Conservation (phyloP, 2,797 vertebrate genomes). For the Pristis pectinata region DNA sequence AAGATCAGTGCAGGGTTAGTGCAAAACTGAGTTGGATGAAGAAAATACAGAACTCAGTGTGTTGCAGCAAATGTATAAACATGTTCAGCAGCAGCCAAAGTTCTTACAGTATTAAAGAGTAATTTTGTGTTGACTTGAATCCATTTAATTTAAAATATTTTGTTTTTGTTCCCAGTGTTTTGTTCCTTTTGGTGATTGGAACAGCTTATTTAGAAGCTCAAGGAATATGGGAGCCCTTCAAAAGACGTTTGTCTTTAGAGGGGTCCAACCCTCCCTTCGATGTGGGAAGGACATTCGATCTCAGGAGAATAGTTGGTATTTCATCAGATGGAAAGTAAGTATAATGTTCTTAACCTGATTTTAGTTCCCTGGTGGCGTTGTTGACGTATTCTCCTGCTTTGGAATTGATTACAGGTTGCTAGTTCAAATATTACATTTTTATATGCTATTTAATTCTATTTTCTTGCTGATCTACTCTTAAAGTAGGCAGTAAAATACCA, state of each 20-base stretch:
- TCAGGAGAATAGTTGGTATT: slow-evolving; percentile 95
- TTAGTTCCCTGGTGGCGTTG: background rate
- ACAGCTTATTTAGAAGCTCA: slow-evolving; percentile 95
- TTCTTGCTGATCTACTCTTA: background rate
- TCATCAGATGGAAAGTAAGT: slow-evolving; percentile 88
- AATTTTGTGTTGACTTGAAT: background rate
- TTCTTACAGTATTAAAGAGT: background rate
- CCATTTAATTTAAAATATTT: background rate
- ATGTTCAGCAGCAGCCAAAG: too few relatives aligned
- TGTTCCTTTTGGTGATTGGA: slow-evolving; percentile 91
- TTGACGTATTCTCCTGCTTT: background rate
- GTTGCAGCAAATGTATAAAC: too few relatives aligned
- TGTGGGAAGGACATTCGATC: slow-evolving; percentile 89
- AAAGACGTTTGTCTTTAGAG: slow-evolving; percentile 83
- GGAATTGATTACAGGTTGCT: background rate
- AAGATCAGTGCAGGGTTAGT: too few relatives aligned
- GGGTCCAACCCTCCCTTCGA: slow-evolving; percentile 79
- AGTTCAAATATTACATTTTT: background rate
- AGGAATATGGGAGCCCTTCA: slow-evolving; percentile 96
- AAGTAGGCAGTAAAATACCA: background rate
- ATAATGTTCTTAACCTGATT: background rate
- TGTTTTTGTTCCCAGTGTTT: slow-evolving; percentile 62
- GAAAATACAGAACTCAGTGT: too few relatives aligned
- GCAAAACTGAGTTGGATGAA: too few relatives aligned
- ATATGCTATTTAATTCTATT: background rate